Base-by-base conservation (phyloP, 2,888 invertebrate genomes). In the Electrophaes corylata region DNA sequence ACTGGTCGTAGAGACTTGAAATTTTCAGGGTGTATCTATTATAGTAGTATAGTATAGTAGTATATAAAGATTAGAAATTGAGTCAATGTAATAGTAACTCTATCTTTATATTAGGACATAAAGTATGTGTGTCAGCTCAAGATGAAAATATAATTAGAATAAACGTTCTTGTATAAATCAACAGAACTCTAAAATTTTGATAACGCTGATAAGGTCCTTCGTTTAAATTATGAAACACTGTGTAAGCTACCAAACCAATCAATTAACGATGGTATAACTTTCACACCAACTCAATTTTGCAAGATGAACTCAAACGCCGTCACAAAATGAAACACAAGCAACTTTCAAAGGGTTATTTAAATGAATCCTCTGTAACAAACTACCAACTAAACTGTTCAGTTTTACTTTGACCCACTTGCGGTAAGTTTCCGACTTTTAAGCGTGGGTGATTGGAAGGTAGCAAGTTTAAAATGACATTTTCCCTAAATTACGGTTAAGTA, bases 301-400 rank as follows among this genome's bases (percentile, higher is more conserved):
- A 33, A 23, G 46, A 45, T 29, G 52, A 60, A 64, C 44, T 59
- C 56, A 53, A 60, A 60, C 45, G 51, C 50, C 50, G 48, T 59
- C 56, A 45, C 52, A 39, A 63, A 66, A 58, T 62, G 57, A 60
- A 62, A 60, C 60, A 60, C 55, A 48, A 47, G 41, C 19, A 51
- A 59, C 60, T 64, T 60, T 64, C 60, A 62, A 64, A 35, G 64
- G 58, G 62, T 60, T 64, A 64, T 62, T 60, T 58, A 61, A 61
- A 64, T 62, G 62, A 64, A 64, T 62, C 62, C 62, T 52, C 52
- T 4, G 40, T 60, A 54, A 62, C 59, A 55, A 59, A 59, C 62
- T 60, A 62, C 46, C 52, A 50, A 59, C 64, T 66, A 66, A 66
- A 66, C 58, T 59, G 64, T 60, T 59, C 54, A 64, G 64, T 60